Evolutionary conservation across 2,113 vertebrate genomes (phyloP).

Genomic region (Osmerus mordax): DNA sequence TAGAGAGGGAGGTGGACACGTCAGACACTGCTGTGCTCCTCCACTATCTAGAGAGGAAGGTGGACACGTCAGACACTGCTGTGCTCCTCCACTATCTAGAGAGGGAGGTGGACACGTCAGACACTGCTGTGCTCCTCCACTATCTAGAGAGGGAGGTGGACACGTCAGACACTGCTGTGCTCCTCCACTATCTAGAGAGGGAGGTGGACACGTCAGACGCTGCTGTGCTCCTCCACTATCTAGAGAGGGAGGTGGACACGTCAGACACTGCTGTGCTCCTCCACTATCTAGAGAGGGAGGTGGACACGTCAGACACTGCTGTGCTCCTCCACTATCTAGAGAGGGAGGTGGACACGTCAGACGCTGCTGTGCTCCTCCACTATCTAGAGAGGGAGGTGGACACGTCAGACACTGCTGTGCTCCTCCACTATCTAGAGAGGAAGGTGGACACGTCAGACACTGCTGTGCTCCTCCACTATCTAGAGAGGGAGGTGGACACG

Average conservation of each 20-base stretch:
- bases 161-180: constrained; percentile 80
- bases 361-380: constrained; percentile 94
- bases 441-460: constrained; percentile 62
- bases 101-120: no score
- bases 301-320: constrained; percentile 73
- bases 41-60: no score
- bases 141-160: no score
- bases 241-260: constrained; percentile 40
- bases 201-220: constrained; percentile 62
- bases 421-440: constrained; percentile 86
- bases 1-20: no score
- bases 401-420: constrained; percentile 80
- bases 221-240: constrained; percentile 93
- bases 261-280: constrained; percentile 88
- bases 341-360: neutral
- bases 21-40: no score
- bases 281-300: constrained; percentile 77
- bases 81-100: no score
- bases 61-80: no score
- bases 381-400: constrained; percentile 68
- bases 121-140: no score
- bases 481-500: constrained; percentile 40
- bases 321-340: constrained; percentile 91
- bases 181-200: constrained; percentile 86
- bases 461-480: constrained; percentile 93